These are phyloP conservation scores for Hydrolagus affinis DNA, from an alignment of 2,113 vertebrate genomes.

Conservation along the genomic window DNA sequence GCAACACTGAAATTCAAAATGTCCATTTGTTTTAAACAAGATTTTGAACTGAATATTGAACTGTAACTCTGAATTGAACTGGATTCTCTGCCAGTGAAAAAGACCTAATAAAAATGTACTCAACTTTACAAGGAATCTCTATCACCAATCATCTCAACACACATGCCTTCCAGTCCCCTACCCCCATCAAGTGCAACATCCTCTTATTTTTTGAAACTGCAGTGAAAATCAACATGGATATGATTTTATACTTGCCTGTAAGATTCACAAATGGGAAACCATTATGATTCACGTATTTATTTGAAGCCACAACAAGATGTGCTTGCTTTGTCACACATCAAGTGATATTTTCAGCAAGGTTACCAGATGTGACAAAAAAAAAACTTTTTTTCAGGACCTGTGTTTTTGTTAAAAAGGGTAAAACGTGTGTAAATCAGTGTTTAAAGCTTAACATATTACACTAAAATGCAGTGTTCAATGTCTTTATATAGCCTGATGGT, in stretches of 20 bases:
- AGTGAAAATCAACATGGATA: background rate
- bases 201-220: background rate
- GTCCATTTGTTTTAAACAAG: conserved; percentile 8
- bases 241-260: background rate
- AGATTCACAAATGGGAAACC: background rate
- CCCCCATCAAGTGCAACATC: background rate
- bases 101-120: background rate
- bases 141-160: background rate
- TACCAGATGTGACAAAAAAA: background rate
- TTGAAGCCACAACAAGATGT: background rate
- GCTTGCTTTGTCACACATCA: background rate
- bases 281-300: background rate
- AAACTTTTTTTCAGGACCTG: too few species aligned
- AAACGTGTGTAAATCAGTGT: background rate
- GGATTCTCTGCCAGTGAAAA: conserved; percentile 4
- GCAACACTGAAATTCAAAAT: conserved; percentile 3
- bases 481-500: background rate
- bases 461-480: background rate
- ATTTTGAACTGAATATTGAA: background rate
- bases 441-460: background rate
- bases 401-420: background rate
- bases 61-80: background rate
- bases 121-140: background rate
- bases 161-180: background rate
- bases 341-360: background rate